phyloP scores from a whole-genome alignment of 2,113 vertebrate species.

The Chaenogobius annularis region DNA sequence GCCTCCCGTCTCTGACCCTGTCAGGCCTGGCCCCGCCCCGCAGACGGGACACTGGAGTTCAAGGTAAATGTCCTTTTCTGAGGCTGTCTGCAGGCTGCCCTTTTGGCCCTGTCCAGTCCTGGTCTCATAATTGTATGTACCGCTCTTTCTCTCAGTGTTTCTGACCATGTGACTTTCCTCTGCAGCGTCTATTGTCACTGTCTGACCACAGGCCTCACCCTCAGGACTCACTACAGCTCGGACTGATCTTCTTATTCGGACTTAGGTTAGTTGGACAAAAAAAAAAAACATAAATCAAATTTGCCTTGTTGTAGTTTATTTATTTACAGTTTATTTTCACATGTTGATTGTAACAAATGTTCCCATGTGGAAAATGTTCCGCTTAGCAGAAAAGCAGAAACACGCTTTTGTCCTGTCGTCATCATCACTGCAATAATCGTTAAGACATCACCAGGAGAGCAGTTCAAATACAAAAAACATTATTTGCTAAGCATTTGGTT shows the following conservation, averaged over 20 bases:
- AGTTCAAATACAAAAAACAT: not conserved
- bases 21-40: conserved; percentile 68
- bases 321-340: too few species aligned
- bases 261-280: not conserved
- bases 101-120: conserved; percentile 31
- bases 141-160: conserved; percentile 50
- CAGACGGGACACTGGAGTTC: conserved; percentile 73
- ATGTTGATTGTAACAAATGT: not conserved
- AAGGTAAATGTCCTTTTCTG: conserved; percentile 75
- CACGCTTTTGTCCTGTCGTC: not conserved
- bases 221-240: conserved; percentile 6
- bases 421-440: too few species aligned
- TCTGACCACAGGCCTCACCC: conserved; percentile 39
- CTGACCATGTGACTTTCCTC: conserved; percentile 29
- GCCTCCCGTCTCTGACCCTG: conserved; percentile 63
- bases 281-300: too few species aligned
- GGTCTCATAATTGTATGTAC: conserved; percentile 64
- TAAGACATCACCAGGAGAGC: not conserved
- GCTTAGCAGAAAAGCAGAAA: not conserved
- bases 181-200: conserved; percentile 19
- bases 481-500: not conserved
- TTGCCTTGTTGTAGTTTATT: too few species aligned
- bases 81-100: conserved; percentile 54
- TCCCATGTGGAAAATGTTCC: not conserved
- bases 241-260: not conserved